A percentile compares a stretch with the other conserved stretches of the same genome.
Conservation (phyloP, 2,797 vertebrate species). For the Chelidonichthys spinosus region DNA sequence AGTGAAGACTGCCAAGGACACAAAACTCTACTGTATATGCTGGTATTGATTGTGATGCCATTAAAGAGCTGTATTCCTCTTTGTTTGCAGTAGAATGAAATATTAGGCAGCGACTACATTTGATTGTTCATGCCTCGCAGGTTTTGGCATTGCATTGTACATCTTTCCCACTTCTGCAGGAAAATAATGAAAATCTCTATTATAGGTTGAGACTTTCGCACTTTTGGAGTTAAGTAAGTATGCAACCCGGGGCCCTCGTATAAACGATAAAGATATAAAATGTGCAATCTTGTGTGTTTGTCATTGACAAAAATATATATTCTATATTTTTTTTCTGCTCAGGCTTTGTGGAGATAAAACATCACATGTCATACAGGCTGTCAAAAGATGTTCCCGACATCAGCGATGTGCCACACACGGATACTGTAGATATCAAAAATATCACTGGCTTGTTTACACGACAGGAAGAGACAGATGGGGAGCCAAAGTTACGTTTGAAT, state of each 20-base stretch:
- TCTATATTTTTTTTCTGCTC: conserved; percentile 35
- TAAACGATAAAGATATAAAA: conserved; percentile 26
- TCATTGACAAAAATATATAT: conserved; percentile 33
- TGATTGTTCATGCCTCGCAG: conserved; percentile 7
- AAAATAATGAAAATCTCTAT: conserved; percentile 14
- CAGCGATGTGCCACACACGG: conserved; percentile 19
- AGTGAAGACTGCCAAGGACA: background rate
- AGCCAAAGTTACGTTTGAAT: conserved; percentile 36
- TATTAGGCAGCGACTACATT: conserved; percentile 2
- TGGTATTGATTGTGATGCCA: conserved; percentile 7
- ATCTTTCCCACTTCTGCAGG: conserved; percentile 1
- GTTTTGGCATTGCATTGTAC: background rate
- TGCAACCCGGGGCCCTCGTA: conserved; percentile 19
- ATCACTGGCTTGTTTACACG: conserved; percentile 32
- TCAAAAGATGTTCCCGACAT: conserved; percentile 28
- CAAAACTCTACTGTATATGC: conserved; percentile 1
- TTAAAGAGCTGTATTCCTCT: conserved; percentile 11
- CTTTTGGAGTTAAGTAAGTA: conserved; percentile 17
- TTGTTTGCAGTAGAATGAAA: conserved; percentile 6
- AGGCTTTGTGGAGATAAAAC: conserved; percentile 46
- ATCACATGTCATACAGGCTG: conserved; percentile 33
- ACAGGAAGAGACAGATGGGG: conserved; percentile 29
- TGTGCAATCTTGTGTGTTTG: conserved; percentile 20
- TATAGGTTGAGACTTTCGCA: conserved; percentile 17
- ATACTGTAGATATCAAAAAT: conserved; percentile 24